phyloP scores from a whole-genome alignment of 2,888 invertebrate species.

The Poecilobothrus nobilitatus region DNA sequence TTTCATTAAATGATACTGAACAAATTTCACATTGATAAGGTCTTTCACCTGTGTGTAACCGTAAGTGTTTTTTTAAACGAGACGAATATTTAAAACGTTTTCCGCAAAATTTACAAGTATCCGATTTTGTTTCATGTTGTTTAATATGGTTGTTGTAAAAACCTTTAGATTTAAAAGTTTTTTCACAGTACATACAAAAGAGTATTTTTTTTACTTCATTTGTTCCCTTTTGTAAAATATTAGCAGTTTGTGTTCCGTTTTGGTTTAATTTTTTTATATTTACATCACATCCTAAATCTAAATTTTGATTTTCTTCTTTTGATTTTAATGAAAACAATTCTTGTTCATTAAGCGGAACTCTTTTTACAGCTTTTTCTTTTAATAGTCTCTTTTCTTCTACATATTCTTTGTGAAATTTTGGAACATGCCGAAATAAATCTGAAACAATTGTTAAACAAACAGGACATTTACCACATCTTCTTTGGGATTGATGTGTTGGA shows the following conservation, averaged over 20 bases:
- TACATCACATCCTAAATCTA: neutral
- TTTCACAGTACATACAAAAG: neutral
- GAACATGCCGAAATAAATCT: neutral
- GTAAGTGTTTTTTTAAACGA: neutral
- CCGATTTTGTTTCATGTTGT: neutral
- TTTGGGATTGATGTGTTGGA: neutral
- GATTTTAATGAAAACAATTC: neutral
- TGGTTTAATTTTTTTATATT: neutral
- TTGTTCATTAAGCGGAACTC: neutral
- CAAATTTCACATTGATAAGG: neutral
- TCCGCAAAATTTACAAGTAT: neutral
- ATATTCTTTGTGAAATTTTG: neutral
- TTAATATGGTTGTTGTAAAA: neutral
- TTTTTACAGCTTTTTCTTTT: neutral
- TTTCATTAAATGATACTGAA: neutral
- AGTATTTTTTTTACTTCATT: neutral
- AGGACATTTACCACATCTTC: neutral
- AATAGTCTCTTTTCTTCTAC: neutral
- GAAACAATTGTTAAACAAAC: neutral
- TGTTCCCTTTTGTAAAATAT: neutral
- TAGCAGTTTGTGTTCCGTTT: neutral
- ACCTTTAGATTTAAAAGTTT: neutral
- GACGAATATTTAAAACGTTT: neutral
- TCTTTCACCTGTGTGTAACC: neutral
- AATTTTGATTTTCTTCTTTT: neutral